Base-by-base conservation (phyloP, 2,113 vertebrate species). In the Melanotaenia duboulayi region DNA sequence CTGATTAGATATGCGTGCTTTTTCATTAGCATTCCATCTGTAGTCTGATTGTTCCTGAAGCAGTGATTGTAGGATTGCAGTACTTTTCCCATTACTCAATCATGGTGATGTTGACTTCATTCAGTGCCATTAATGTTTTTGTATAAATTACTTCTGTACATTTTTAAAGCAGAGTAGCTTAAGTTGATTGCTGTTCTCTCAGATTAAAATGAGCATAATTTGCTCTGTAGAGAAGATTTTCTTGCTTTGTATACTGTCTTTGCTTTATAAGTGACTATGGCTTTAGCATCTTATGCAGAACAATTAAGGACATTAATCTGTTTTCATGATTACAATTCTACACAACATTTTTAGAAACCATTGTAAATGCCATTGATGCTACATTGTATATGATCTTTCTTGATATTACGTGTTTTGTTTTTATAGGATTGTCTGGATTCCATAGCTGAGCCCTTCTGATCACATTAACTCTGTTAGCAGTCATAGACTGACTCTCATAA, bases 61-160 rank as follows among this genome's bases (percentile, higher is more conserved):
- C 96, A 93, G 95, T 95, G 96, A 96, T 96, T 97, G 95, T 97
- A 98, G 94, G 93, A 95, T 95, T 93, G 83, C 86, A 87, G 86
- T 87, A 95, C 88, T 28, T 91, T 94, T 93, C 94, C 93, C 94
- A 94, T 93, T 92, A 95, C 94, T 93, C 94, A 93, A n/a, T 95
- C 94, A 95, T 94, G 90, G 95, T 94, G 93, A 95, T 94, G 94
- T 70, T 94, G 93, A 95, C 93, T 96, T 95, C 94, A 94, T 87
- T 95, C 96, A 94, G 95, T 97, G 96, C 95, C 96, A 95, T 96
- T 96, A 94, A 87, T 82, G 80, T 88, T 87, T 92, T 92, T 84
- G 65, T 91, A 90, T 81, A 49, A 87, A 83, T 65, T 9, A 71
- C 61, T 79, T 81, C 69, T 16, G 39, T 85, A 80, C 49, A 65